Evolutionary conservation across 2,113 vertebrate genomes (phyloP), one percentile per base, ranked within the genome.

Genomic region (Glaucomys volans): DNA sequence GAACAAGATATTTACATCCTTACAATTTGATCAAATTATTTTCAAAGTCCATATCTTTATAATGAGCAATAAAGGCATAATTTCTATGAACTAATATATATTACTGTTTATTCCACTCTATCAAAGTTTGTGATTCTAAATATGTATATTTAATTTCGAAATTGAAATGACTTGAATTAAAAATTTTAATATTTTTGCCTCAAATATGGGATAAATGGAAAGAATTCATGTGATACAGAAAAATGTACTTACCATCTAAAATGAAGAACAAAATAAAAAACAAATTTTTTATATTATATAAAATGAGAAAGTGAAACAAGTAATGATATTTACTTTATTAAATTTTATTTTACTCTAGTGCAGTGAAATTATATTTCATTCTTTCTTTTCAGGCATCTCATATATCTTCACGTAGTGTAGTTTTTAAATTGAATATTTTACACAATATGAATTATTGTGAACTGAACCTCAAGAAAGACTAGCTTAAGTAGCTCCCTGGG

Each of bases 381-480:
- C 28, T 91, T 81, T 59, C 54, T 76, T 75, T 47, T 71, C 40
- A 94, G 28, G n/a, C 4, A 81, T 74, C 44, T 67, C 24, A 90
- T 47, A 57, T 82, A 50, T 90, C 40, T 67, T 91, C 35, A 47
- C 47, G 12, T 40, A 44, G 26, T 35, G 4, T 11, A 16, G 24
- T 57, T 71, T 94, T 95, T 22, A 81, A 69, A 66, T 54, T 64
- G 10, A 94, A 66, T 90, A 72, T 71, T 90, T 96, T 69, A 59
- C 8, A 57, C 52, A n/a, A 32, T 81, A 85, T 69, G 42, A 92
- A 81, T 76, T 86, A 81, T 76, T 86, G 32, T 59, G 54, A 92
- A 57, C 40, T 54, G 20, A 91, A 59, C 40, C 35, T 85, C 32
- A 92, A 67, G 52, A 47, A 81, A 90, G 79, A n/a, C 24, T 57